Evolutionary conservation across 2,888 invertebrate species (phyloP).

Genomic region (Chaetogeoica ovagalla): DNA sequence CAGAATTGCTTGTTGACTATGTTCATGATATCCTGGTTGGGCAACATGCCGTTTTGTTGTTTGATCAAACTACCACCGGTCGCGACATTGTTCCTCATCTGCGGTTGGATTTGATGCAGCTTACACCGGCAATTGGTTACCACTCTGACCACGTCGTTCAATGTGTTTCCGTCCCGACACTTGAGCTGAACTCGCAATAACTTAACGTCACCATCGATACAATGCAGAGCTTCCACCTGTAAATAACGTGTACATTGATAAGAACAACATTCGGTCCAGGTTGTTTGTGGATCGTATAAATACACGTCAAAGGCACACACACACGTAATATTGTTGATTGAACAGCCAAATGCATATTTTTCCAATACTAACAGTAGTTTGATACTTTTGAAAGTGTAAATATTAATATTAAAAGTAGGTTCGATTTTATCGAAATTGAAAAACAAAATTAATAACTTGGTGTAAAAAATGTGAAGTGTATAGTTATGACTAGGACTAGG

Average conservation of each 20-base stretch:
- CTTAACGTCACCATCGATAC: conserved; percentile 51
- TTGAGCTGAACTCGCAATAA: conserved; percentile 50
- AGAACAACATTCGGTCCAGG: no score
- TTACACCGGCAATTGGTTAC: conserved; percentile 51
- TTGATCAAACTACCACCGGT: not conserved
- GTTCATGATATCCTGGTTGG: conserved; percentile 10
- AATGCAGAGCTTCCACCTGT: conserved; percentile 53
- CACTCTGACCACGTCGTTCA: conserved; percentile 53
- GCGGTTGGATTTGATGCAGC: conserved; percentile 44
- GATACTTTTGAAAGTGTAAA: no score
- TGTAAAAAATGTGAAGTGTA: no score
- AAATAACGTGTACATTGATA: not conserved
- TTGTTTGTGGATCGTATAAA: no score
- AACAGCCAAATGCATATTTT: no score
- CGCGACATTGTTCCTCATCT: not conserved
- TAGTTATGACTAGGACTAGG: no score
- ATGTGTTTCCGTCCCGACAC: conserved; percentile 52
- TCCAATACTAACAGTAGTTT: no score
- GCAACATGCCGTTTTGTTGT: not conserved
- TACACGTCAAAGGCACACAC: no score
- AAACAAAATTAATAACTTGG: no score
- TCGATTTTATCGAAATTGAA: no score
- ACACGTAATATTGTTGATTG: no score
- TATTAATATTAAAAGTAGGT: no score
- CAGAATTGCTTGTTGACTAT: not conserved